Percentiles rank a stretch among this genome's conserved stretches.
phyloP scores from a whole-genome alignment of 2,888 invertebrate species.

The Augiades crinisus region DNA sequence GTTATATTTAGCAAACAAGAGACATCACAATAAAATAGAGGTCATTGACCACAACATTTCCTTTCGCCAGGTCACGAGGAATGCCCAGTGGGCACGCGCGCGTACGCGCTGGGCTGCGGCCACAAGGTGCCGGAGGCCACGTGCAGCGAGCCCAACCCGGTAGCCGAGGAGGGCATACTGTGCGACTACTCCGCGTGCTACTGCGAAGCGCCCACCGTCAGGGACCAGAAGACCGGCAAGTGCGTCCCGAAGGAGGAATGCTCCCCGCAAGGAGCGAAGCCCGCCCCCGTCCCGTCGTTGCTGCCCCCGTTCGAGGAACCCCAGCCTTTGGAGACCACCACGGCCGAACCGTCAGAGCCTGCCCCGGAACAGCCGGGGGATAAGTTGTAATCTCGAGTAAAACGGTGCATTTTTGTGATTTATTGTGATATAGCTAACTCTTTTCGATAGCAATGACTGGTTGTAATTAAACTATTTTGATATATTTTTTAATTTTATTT shows the following conservation, averaged over 20 bases:
- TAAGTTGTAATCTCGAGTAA: background rate
- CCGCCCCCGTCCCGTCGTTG: background rate
- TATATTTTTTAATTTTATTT: too few relatives aligned
- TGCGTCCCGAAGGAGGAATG: slow-evolving; percentile 47
- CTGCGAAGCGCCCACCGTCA: slow-evolving; percentile 47
- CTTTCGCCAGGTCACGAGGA: slow-evolving; percentile 15
- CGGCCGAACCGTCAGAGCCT: background rate
- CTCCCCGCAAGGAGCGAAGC: slow-evolving; percentile 22
- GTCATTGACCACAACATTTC: too few relatives aligned
- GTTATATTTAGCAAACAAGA: too few relatives aligned
- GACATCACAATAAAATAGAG: too few relatives aligned
- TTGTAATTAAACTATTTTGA: too few relatives aligned
- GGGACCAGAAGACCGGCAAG: slow-evolving; percentile 40
- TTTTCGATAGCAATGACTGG: too few relatives aligned
- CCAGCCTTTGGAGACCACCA: background rate
- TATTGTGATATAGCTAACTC: too few relatives aligned
- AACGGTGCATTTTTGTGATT: background rate
- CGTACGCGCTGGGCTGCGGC: slow-evolving; percentile 39
- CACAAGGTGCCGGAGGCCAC: slow-evolving; percentile 43
- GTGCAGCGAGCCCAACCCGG: slow-evolving; percentile 38
- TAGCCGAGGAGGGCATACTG: slow-evolving; percentile 13
- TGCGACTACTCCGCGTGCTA: slow-evolving; percentile 48
- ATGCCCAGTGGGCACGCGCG: slow-evolving; percentile 33
- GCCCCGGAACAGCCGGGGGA: background rate
- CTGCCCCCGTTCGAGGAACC: slow-evolving; percentile 1